Evolutionary conservation across 2,888 invertebrate species (phyloP).

Genomic region (Pogonocherus hispidulus): DNA sequence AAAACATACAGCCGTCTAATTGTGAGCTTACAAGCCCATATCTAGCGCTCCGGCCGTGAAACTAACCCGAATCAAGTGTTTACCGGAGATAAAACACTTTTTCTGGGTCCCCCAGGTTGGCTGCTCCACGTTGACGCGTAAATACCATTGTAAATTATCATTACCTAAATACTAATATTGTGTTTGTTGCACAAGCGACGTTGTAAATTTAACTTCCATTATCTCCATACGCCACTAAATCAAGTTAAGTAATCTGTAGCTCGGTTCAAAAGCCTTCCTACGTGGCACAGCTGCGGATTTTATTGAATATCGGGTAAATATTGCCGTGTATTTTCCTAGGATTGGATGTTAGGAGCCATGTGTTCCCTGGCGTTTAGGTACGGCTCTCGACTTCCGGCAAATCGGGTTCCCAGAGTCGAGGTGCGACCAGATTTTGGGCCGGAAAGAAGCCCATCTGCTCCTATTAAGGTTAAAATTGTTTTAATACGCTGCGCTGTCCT

Average conservation of each 20-base stretch:
- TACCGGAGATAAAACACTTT: slow-evolving; percentile 41
- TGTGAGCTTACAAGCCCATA: too few species aligned
- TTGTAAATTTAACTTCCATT: slow-evolving; percentile 33
- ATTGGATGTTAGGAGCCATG: neutral
- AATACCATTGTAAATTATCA: slow-evolving; percentile 46
- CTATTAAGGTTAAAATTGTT: neutral
- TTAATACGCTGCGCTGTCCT: neutral
- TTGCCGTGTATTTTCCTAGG: neutral
- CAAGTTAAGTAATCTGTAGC: slow-evolving; percentile 31
- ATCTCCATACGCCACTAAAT: slow-evolving; percentile 29
- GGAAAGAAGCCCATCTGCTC: slow-evolving; percentile 25
- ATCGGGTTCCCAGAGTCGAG: slow-evolving; percentile 50
- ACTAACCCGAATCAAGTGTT: slow-evolving; percentile 11
- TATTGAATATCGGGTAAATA: slow-evolving; percentile 22
- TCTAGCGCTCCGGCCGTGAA: too few species aligned
- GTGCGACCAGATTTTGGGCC: slow-evolving; percentile 20
- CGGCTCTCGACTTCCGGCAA: slow-evolving; percentile 48
- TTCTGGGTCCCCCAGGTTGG: slow-evolving; percentile 32
- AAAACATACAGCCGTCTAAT: too few species aligned
- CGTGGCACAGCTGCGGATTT: slow-evolving; percentile 17
- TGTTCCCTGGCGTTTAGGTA: slow-evolving; percentile 33
- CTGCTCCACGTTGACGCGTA: slow-evolving; percentile 38
- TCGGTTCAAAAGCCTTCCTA: slow-evolving; percentile 20
- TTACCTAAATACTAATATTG: slow-evolving; percentile 41
- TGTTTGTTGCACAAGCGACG: slow-evolving; percentile 36